Evolutionary conservation across 2,113 vertebrate genomes (phyloP).

Genomic region (Zingel zingel): DNA sequence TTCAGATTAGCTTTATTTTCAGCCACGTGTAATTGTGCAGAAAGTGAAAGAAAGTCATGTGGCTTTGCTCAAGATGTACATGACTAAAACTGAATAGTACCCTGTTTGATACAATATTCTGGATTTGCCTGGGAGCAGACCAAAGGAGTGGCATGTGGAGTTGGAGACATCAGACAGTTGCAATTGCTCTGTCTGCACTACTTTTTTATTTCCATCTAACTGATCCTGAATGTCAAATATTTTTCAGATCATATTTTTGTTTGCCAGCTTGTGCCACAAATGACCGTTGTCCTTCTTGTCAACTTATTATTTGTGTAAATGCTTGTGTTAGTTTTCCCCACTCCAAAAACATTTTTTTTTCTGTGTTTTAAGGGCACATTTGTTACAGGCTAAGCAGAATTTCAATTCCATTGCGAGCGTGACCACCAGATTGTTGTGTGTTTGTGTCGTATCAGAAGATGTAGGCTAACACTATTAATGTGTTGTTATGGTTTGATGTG

Average conservation of each 20-base stretch:
- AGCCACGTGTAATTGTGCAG: no score
- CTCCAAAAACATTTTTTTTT: not conserved
- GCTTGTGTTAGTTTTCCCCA: not conserved
- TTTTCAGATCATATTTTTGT: not conserved
- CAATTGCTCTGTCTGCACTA: not conserved
- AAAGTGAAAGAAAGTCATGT: no score
- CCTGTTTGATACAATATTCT: not conserved
- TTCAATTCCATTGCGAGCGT: not conserved
- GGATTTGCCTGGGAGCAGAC: not conserved
- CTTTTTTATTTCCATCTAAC: not conserved
- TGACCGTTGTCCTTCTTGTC: not conserved
- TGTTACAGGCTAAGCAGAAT: not conserved
- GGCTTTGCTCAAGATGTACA: no score
- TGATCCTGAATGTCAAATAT: not conserved
- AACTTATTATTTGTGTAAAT: not conserved
- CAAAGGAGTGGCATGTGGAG: not conserved
- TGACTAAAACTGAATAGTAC: not conserved
- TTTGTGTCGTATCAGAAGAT: not conserved
- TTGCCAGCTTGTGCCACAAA: not conserved
- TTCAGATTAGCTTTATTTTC: not conserved
- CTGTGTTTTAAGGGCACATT: not conserved
- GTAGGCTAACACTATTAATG: not conserved
- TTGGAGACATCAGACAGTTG: not conserved
- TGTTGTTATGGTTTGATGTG: constrained; percentile 9
- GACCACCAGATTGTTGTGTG: not conserved